Evolutionary conservation across 2,797 vertebrate genomes (phyloP).

Genomic region (Chanos chanos): DNA sequence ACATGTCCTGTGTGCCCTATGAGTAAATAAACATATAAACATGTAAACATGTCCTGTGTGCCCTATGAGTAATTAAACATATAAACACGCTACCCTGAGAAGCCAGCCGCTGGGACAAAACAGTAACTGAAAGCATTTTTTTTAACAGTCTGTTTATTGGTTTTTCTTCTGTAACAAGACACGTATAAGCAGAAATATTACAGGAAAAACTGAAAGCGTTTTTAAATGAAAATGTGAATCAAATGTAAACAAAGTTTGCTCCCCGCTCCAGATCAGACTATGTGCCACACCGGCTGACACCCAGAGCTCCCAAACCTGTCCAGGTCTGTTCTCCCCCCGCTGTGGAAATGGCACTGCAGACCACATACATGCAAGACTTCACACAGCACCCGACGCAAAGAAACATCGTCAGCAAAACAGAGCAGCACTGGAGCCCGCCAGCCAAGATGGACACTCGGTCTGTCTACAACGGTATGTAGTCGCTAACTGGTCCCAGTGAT

Average conservation of each 20-base stretch:
- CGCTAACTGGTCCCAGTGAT: background rate
- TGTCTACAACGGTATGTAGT: constrained; percentile 1
- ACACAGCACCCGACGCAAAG: background rate
- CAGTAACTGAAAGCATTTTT: background rate
- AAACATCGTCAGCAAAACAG: background rate
- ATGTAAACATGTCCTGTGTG: no score
- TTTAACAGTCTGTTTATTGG: background rate
- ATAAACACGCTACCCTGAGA: no score
- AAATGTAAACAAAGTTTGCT: no score
- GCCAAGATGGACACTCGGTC: constrained; percentile 9
- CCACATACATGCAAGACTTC: constrained; percentile 9
- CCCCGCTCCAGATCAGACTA: constrained; percentile 10
- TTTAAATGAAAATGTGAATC: no score
- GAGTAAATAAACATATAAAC: no score
- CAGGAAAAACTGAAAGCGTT: no score
- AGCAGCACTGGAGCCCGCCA: background rate
- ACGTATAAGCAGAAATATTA: background rate
- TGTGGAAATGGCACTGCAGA: background rate
- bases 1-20: no score
- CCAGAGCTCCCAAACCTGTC: background rate
- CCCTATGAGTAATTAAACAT: no score
- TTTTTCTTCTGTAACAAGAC: no score
- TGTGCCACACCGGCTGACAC: background rate
- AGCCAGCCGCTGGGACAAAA: no score
- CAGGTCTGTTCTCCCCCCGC: background rate